Evolutionary conservation across 2,113 vertebrate genomes (phyloP), one percentile per base, ranked within the genome.

Genomic region (Centrocercus urophasianus): DNA sequence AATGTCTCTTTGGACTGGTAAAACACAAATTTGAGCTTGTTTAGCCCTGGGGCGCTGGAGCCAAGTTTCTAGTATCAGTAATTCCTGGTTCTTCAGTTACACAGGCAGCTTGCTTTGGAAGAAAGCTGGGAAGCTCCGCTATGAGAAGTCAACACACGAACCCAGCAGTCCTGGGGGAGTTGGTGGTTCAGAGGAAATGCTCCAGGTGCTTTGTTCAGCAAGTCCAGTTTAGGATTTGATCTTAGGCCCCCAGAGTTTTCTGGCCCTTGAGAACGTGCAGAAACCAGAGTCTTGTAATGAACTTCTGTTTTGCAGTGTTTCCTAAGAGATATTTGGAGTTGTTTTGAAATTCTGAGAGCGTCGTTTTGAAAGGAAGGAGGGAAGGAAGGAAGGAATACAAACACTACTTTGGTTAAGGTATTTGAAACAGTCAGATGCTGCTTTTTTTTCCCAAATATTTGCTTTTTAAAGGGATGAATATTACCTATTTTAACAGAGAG

Each of bases 11-110:
- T 74, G 91, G 93, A 32, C 81, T 72, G 60, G 75, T 94, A 89
- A 73, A 96, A 95, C 91, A 96, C 88, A 75, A 84, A 82, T 84
- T 64, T 87, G 79, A 94, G 86, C 78, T 97, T 96, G 95, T 96
- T 95, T 95, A 93, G 94, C 95, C 93, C 88, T 83, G 73, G 78
- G 95, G 94, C 90, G 0, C 82, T 71, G 84, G 61, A 88, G 81
- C 66, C 56, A 54, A 69, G 73, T 34, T 81, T 67, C 72, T 83
- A 69, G 88, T 78, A 88, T 40, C 6, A 74, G 73, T 38, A 93
- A 48, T 70, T 81, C 79, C 83, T 32, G 56, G 40, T 56, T 64
- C 59, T 64, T 80, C 61, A 57, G 77, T 5, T 30, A 2, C 72
- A 60, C 64, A 60, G 54, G 86, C 78, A 79, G 74, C 73, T 42